Percentiles rank a stretch among this genome's conserved stretches.
phyloP scores from a whole-genome alignment of 2,888 invertebrate species.

The Steinernema scapterisci region DNA sequence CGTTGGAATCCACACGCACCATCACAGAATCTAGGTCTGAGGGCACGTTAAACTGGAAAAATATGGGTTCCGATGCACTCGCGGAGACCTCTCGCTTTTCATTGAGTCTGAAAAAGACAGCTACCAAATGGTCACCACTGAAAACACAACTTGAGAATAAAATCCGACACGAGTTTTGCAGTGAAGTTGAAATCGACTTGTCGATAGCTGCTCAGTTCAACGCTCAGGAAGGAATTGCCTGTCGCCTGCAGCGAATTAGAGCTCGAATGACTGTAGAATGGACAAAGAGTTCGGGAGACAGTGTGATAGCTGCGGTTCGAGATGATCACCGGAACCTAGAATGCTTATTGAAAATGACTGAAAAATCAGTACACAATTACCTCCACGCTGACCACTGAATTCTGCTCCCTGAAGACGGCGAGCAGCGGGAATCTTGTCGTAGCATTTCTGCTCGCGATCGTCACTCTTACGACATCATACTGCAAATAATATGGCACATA shows the following conservation, averaged over 20 bases:
- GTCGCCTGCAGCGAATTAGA: background rate
- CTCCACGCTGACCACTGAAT: slow-evolving; percentile 45
- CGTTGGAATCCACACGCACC: slow-evolving; percentile 67
- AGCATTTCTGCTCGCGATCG: slow-evolving; percentile 29
- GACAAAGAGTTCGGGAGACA: slow-evolving; percentile 48
- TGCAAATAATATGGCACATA: background rate
- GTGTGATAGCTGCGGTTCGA: slow-evolving; percentile 45
- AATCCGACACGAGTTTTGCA: slow-evolving; percentile 42
- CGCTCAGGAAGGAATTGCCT: slow-evolving; percentile 39
- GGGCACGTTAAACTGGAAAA: slow-evolving; percentile 74
- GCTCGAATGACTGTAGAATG: slow-evolving; percentile 37
- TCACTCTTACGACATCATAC: slow-evolving; percentile 35
- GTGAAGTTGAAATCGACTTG: slow-evolving; percentile 44
- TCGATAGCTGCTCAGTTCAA: slow-evolving; percentile 47
- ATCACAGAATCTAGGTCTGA: slow-evolving; percentile 68
- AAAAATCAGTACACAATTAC: no score
- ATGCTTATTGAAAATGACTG: background rate
- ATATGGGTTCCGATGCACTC: slow-evolving; percentile 73
- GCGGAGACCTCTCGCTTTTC: slow-evolving; percentile 35
- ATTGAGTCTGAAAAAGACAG: slow-evolving; percentile 39
- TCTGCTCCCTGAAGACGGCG: slow-evolving; percentile 47
- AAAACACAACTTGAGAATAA: slow-evolving; percentile 41
- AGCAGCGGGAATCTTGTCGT: slow-evolving; percentile 39
- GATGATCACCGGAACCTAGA: slow-evolving; percentile 46
- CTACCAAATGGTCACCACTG: background rate